phyloP scores from a whole-genome alignment of 2,888 invertebrate species.

The Smittia aterrima region DNA sequence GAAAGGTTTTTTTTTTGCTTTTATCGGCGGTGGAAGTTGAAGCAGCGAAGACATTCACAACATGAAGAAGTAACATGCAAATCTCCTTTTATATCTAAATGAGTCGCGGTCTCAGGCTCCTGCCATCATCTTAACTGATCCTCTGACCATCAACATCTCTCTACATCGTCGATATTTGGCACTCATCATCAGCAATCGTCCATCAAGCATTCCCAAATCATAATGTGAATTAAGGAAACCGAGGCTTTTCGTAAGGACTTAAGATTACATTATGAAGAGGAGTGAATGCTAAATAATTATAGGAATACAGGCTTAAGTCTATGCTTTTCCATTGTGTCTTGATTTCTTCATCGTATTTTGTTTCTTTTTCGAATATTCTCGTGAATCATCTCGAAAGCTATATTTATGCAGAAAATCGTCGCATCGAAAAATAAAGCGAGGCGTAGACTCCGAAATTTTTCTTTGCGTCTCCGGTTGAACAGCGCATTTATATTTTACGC shows the following conservation, averaged over 20 bases:
- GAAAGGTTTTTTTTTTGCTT: too few species aligned
- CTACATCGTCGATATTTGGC: background rate
- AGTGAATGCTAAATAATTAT: background rate
- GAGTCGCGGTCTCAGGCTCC: background rate
- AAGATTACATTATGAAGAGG: background rate
- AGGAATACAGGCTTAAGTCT: background rate
- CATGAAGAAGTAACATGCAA: background rate
- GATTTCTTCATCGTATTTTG: constrained; percentile 22
- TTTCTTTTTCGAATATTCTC: background rate
- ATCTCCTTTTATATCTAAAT: background rate
- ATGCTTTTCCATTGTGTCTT: constrained; percentile 33
- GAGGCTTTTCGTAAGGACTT: background rate
- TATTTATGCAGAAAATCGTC: background rate
- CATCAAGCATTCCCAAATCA: background rate
- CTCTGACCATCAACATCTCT: background rate
- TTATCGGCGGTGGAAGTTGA: background rate
- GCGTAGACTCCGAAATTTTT: background rate
- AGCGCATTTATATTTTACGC: background rate
- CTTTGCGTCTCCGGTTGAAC: background rate
- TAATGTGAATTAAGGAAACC: background rate
- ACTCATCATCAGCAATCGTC: background rate
- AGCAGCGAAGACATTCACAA: background rate
- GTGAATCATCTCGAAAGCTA: background rate
- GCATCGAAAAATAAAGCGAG: background rate
- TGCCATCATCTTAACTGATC: too few species aligned